Percentiles rank a stretch among this genome's conserved stretches.
Evolutionary conservation across 1,140 invertebrate species (phyloP).

Genomic region (Choristoneura fumiferana): DNA sequence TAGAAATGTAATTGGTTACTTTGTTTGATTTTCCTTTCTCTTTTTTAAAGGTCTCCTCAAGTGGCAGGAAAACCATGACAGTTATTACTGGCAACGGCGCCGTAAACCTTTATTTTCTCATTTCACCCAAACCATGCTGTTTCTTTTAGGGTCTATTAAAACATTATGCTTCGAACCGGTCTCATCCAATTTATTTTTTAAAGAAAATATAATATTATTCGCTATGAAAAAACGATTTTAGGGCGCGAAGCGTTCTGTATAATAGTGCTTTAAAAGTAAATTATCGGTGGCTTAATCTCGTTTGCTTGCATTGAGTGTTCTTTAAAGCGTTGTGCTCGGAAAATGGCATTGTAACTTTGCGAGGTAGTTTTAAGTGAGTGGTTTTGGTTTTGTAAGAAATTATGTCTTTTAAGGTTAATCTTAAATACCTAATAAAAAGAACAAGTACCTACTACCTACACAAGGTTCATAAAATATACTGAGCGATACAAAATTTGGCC

Average conservation of each 20-base stretch:
- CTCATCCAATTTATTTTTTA: conserved; percentile 12
- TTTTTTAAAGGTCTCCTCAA: no score
- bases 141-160: conserved; percentile 17
- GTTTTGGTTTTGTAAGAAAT: no score
- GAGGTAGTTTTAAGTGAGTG: no score
- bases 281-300: background rate
- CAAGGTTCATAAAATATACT: no score
- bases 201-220: conserved; percentile 9
- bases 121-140: conserved; percentile 12
- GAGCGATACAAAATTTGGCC: no score
- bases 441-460: no score
- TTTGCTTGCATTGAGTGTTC: background rate
- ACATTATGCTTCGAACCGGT: background rate
- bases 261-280: conserved; percentile 13
- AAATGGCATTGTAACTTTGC: no score
- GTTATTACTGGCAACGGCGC: background rate
- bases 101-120: conserved; percentile 6
- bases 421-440: no score
- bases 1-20: no score
- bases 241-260: background rate
- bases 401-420: no score
- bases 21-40: no score
- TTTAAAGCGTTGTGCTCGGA: no score
- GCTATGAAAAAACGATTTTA: conserved; percentile 9
- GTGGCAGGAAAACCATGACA: background rate